Conservation (phyloP, 2,113 vertebrate genomes). For the Martes martes region DNA sequence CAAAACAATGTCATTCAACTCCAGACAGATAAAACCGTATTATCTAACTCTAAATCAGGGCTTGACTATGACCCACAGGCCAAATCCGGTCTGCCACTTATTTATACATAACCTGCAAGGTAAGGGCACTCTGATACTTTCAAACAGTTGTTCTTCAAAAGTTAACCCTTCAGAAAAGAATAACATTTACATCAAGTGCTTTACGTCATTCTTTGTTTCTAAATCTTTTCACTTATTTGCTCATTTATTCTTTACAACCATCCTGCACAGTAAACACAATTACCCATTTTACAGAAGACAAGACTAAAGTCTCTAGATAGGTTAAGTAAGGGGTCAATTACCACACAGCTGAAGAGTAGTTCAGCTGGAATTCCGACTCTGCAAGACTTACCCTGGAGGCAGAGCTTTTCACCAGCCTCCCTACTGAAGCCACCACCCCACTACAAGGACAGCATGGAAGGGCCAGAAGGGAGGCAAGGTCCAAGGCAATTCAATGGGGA, state of each 20-base stretch:
- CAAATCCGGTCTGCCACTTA: not conserved
- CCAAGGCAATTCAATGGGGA: not conserved
- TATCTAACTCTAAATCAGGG: not conserved
- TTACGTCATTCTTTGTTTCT: not conserved
- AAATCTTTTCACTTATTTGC: not conserved
- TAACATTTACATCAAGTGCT: not conserved
- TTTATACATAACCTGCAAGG: not conserved
- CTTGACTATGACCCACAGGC: not conserved
- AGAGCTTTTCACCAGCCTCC: not conserved
- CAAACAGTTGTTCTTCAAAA: not conserved
- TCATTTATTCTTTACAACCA: not conserved
- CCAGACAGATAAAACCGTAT: not conserved
- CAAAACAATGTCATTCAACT: slow-evolving; percentile 12
- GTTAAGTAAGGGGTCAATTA: not conserved
- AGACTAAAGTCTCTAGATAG: not conserved
- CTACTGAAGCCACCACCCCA: not conserved
- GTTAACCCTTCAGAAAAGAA: not conserved
- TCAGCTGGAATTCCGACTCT: not conserved
- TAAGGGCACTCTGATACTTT: not conserved
- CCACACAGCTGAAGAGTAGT: not conserved
- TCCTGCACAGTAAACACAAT: not conserved
- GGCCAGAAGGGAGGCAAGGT: not conserved
- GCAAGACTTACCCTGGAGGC: not conserved
- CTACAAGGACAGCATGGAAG: not conserved
- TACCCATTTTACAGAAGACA: not conserved